Base-by-base conservation (phyloP, 2,888 invertebrate species). In the Amblyjoppa fuscipennis region DNA sequence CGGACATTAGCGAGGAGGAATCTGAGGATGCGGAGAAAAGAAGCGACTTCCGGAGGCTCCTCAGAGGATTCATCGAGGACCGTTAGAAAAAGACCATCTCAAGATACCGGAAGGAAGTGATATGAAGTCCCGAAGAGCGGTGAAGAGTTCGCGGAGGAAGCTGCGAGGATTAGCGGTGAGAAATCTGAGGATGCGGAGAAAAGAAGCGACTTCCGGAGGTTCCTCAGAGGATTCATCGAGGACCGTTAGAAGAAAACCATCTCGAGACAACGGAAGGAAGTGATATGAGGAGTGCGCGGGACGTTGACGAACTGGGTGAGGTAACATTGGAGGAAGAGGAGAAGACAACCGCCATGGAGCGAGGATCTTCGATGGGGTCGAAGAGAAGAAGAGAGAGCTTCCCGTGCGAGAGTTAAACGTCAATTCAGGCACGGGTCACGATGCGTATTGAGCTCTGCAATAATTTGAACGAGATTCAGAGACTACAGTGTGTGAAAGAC, bases 381-480 rank as follows among this genome's bases (percentile, higher is more conserved):
- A 16, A 31, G 61, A 31, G 31, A 25, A 31, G 61, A 31, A n/a
- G 31, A 4, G 34, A 16, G 61, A 61, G 34, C 28, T 61, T 61
- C n/a, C 28, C 61, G 61, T 61, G 16, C 16, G 16, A 31, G 3
- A 61, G 13, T 61, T 56, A 2, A 56, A 13, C 6, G 1, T 61
- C 16, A 61, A 31, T 61, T 61, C 0, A 16, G 28, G 34, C n/a
- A 61, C 28, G 28, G 31, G 11, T 61, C 7, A 31, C 6, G 28
- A 61, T 61, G 31, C 61, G 7, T 61, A 61, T 34, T 28, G 49
- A n/a, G 20, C 49, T 45, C 64, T 49, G 75, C 75, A 75, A 75
- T 75, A 75, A 76, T 76, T n/a, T 20, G 34, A 31, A 51, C 28
- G 61, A 61, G 70, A 78, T 28, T 78, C 53, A 69, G 41, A 31